phyloP scores from a whole-genome alignment of 2,888 invertebrate genomes.

The Pelosia muscerda region DNA sequence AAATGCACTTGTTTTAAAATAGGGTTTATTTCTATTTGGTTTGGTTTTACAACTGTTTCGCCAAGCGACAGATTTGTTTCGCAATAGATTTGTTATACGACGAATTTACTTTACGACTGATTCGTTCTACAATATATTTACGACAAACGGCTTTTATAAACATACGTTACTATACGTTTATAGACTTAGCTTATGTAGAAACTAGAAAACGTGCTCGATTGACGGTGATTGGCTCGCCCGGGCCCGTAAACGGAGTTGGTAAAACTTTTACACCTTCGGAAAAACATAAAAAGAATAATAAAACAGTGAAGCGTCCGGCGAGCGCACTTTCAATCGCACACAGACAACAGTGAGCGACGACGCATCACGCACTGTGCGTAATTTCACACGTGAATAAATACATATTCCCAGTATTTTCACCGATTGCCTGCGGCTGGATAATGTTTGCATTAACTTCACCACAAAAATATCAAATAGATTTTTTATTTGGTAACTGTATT shows the following conservation, averaged over 20 bases:
- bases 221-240: neutral
- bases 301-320: neutral
- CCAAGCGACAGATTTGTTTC: neutral
- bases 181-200: no score
- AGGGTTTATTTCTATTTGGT: neutral
- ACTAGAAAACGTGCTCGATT: neutral
- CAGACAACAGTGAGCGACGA: neutral
- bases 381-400: constrained; percentile 11
- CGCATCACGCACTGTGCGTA: constrained; percentile 2
- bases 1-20: neutral
- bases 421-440: neutral
- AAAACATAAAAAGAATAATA: neutral
- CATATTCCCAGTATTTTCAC: neutral
- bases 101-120: neutral
- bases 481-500: neutral
- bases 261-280: neutral
- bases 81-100: neutral
- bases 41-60: neutral
- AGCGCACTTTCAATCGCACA: neutral
- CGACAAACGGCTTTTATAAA: no score
- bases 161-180: no score
- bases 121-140: no score
- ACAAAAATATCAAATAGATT: neutral
- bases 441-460: neutral
- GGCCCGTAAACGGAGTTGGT: neutral